These are phyloP conservation scores for Lithophane socia DNA, from an alignment of 2,888 invertebrate species.

Conservation along the genomic window DNA sequence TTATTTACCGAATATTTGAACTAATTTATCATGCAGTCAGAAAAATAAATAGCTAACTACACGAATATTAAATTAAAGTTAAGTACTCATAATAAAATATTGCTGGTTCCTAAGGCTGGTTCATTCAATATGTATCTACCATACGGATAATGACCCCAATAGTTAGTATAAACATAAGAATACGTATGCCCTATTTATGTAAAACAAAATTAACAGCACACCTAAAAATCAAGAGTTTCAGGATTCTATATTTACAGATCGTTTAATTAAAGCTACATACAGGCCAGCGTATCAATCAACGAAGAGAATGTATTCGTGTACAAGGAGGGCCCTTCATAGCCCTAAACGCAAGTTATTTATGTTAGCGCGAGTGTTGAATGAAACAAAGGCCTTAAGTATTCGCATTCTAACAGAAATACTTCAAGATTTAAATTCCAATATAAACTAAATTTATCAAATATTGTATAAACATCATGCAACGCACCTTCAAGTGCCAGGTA, in stretches of 20 bases:
- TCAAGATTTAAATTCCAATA: slow-evolving; percentile 22
- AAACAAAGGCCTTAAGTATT: slow-evolving; percentile 64
- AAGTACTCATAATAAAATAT: not conserved
- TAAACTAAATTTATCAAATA: slow-evolving; percentile 36
- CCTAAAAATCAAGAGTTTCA: slow-evolving; percentile 23
- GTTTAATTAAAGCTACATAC: slow-evolving; percentile 40
- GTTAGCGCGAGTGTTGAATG: slow-evolving; percentile 66
- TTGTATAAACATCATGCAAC: slow-evolving; percentile 74
- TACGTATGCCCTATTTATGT: not conserved
- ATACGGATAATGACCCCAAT: slow-evolving; percentile 21
- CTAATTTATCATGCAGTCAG: not conserved
- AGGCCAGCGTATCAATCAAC: slow-evolving; percentile 60
- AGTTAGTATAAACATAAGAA: not conserved
- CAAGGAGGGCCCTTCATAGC: slow-evolving; percentile 76
- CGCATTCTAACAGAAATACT: slow-evolving; percentile 52
- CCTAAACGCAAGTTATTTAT: slow-evolving; percentile 77
- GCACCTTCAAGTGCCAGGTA: slow-evolving; percentile 87
- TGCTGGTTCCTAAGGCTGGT: not conserved
- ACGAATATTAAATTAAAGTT: not conserved
- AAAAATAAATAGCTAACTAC: slow-evolving; percentile 2
- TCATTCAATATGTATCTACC: not conserved
- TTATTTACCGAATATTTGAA: not conserved
- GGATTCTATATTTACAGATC: slow-evolving; percentile 38
- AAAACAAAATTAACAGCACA: slow-evolving; percentile 27
- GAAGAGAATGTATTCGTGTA: slow-evolving; percentile 66